Evolutionary conservation across 1,140 invertebrate species (phyloP).

Genomic region (Drosophila nikananu): DNA sequence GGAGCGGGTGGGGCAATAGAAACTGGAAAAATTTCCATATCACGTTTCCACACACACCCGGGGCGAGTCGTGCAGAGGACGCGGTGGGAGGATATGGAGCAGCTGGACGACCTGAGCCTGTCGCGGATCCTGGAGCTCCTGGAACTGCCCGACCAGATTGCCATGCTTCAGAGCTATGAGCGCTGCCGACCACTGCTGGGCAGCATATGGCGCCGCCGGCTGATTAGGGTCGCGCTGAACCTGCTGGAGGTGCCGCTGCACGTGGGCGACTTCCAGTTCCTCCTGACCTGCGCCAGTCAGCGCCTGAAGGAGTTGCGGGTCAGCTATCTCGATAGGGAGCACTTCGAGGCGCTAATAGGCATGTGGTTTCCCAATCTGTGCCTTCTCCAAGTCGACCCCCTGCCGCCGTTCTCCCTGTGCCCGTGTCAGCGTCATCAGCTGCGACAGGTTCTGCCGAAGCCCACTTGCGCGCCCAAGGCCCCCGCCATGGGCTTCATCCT

Average conservation of each 20-base stretch:
- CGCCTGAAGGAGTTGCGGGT: constrained; percentile 26
- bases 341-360: constrained; percentile 46
- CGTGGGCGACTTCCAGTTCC: constrained; percentile 38
- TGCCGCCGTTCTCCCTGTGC: constrained; percentile 63
- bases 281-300: constrained; percentile 20
- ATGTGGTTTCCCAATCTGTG: constrained; percentile 55
- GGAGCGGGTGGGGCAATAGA: constrained; percentile 8
- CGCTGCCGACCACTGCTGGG: constrained; percentile 52
- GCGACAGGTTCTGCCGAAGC: constrained; percentile 20
- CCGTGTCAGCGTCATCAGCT: constrained; percentile 32
- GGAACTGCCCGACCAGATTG: constrained; percentile 52
- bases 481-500: not conserved
- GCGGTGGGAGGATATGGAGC: constrained; percentile 46
- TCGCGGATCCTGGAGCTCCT: constrained; percentile 47
- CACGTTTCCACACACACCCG: constrained; percentile 17
- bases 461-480: too few relatives aligned
- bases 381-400: constrained; percentile 54
- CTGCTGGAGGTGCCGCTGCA: constrained; percentile 49
- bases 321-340: constrained; percentile 41
- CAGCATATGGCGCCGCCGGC: constrained; percentile 54
- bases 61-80: not conserved
- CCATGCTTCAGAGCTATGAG: constrained; percentile 54
- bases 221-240: constrained; percentile 54
- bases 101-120: constrained; percentile 65
- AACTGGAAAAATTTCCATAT: constrained; percentile 24